Evolutionary conservation across 2,888 invertebrate species (phyloP), one percentile per base, ranked within the genome.

Genomic region (Ormyrus rosae): DNA sequence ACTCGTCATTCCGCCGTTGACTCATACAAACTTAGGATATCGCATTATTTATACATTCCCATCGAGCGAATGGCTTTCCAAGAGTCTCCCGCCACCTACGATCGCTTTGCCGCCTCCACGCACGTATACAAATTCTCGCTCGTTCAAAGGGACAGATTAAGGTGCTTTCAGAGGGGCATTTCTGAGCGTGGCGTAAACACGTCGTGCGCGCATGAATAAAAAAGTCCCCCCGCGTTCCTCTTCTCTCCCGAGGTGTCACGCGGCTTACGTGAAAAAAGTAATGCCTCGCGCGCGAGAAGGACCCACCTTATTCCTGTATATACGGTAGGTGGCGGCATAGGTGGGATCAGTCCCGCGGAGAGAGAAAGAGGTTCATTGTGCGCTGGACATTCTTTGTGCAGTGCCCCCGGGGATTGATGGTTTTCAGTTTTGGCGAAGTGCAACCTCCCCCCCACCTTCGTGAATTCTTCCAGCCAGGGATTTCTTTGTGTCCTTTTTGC

Each of bases 151-250:
- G 34, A 7, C 46, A 60, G 70, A 77, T 77, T 64, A 67, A 19
- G 60, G 8, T 61, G 68, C 72, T 64, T 77, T 65, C 48, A 61
- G 67, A 72, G 58, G 19, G 67, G 46, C 50, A 68, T 73, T 72
- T 73, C 72, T 72, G 70, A 13, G 70, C 77, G 50, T 55, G 60
- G 19, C 67, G 53, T 78, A 72, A 77, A 58, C 71, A 78, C 58
- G 51, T 64, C 50, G 11, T 11, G 19, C 10, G 56, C 50, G 50
- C 48, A 55, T 51, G 71, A 61, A 61, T 55, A 58, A 61, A 56
- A 68, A 61, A 56, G 55, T 11, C n/a, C 45, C n/a, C 50, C 11
- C 6, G n/a, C n/a, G 55, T 45, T 19, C 46, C 6, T 19, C 19
- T 19, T 19, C 19, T 19, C 19, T 60, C 8, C 64, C 6, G n/a